These are phyloP conservation scores for Cryptus armator DNA, from an alignment of 2,888 invertebrate genomes.

Conservation along the genomic window DNA sequence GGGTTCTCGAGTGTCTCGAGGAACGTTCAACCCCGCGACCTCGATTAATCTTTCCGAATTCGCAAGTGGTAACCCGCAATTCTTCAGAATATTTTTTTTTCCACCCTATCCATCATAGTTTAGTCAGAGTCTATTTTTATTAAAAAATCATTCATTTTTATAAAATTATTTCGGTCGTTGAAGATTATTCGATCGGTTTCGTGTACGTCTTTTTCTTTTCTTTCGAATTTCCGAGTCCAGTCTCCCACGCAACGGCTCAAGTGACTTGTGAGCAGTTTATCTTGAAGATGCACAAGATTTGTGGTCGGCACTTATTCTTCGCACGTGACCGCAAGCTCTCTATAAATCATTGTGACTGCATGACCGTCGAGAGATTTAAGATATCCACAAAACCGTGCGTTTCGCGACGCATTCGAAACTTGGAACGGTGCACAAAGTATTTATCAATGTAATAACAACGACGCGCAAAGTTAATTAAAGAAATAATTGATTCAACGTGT, in stretches of 20 bases:
- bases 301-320: slow-evolving; percentile 63
- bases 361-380: slow-evolving; percentile 67
- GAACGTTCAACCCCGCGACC: slow-evolving; percentile 10
- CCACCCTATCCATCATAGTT: neutral
- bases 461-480: slow-evolving; percentile 13
- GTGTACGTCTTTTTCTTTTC: neutral
- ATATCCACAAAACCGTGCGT: slow-evolving; percentile 48
- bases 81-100: neutral
- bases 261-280: slow-evolving; percentile 55
- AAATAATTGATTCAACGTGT: slow-evolving; percentile 2
- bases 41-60: slow-evolving; percentile 32
- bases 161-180: slow-evolving; percentile 11
- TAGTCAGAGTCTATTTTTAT: neutral
- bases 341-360: slow-evolving; percentile 63
- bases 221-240: neutral
- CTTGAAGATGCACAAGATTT: slow-evolving; percentile 55
- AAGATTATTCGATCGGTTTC: neutral
- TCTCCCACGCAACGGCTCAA: slow-evolving; percentile 39
- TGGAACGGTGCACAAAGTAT: neutral
- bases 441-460: neutral
- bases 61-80: neutral
- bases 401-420: slow-evolving; percentile 39
- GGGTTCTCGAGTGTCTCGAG: slow-evolving; percentile 34
- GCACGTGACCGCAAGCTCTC: slow-evolving; percentile 61
- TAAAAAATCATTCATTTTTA: neutral